These are phyloP conservation scores for Heliconius sara DNA, from an alignment of 2,888 invertebrate species.

Conservation along the genomic window DNA sequence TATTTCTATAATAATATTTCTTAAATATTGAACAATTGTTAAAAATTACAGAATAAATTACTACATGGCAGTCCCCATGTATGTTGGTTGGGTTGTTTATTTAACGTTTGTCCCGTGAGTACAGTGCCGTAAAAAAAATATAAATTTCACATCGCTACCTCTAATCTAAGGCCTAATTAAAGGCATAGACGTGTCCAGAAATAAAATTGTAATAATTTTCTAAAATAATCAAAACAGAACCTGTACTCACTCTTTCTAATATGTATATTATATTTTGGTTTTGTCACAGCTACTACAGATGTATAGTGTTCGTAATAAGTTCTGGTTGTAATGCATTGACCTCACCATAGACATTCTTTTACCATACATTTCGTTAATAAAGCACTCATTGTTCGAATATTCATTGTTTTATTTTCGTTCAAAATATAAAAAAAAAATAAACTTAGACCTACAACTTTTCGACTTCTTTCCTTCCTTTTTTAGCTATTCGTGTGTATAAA, in stretches of 20 bases:
- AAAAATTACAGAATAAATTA: not conserved
- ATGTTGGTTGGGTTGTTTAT: not conserved
- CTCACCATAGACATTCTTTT: constrained; percentile 77
- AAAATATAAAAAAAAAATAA: not conserved
- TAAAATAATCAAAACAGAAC: constrained; percentile 54
- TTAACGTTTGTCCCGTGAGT: constrained; percentile 48
- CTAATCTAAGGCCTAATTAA: constrained; percentile 60
- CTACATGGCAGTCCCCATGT: constrained; percentile 7
- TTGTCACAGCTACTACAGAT: constrained; percentile 47
- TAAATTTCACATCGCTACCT: constrained; percentile 54
- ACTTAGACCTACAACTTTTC: not conserved
- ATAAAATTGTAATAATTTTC: constrained; percentile 58
- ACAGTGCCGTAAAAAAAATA: constrained; percentile 52
- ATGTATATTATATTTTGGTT: constrained; percentile 48
- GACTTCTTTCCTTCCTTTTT: not conserved
- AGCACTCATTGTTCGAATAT: constrained; percentile 80
- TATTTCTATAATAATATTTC: not conserved
- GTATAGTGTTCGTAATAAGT: constrained; percentile 57
- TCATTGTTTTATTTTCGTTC: constrained; percentile 34
- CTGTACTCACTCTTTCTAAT: constrained; percentile 67
- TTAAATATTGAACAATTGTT: not conserved
- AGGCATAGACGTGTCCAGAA: constrained; percentile 56
- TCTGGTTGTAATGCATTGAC: constrained; percentile 74
- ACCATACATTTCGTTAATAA: constrained; percentile 82
- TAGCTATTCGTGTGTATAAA: not conserved